phyloP scores from a whole-genome alignment of 2,888 invertebrate genomes.

The Isoperla grammatica region DNA sequence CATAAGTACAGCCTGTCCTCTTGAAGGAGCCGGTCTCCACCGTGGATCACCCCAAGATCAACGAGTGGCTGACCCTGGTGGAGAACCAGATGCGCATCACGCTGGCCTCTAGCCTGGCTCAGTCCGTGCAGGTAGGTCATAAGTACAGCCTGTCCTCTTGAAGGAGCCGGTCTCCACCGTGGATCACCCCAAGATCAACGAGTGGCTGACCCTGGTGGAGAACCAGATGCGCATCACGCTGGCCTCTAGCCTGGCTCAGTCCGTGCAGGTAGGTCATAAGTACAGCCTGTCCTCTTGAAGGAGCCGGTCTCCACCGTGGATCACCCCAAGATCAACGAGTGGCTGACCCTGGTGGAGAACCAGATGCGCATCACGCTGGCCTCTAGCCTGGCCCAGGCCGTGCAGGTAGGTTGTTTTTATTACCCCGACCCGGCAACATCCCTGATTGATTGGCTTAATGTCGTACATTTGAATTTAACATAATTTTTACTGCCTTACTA shows the following conservation, averaged over 20 bases:
- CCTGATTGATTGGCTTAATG: no score
- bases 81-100: slow-evolving; percentile 98
- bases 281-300: slow-evolving; percentile 42
- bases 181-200: slow-evolving; percentile 97
- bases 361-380: slow-evolving; percentile 97
- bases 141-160: no score
- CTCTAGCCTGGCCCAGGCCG: slow-evolving; percentile 83
- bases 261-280: slow-evolving; percentile 72
- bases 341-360: slow-evolving; percentile 92
- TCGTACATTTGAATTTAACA: no score
- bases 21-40: slow-evolving; percentile 65
- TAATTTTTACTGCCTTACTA: no score
- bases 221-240: slow-evolving; percentile 95
- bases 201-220: slow-evolving; percentile 95
- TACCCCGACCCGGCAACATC: no score
- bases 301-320: slow-evolving; percentile 75
- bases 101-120: slow-evolving; percentile 83
- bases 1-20: no score
- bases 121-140: slow-evolving; percentile 76
- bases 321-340: slow-evolving; percentile 98
- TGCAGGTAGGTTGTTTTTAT: no score
- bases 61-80: slow-evolving; percentile 95
- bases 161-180: slow-evolving; percentile 67
- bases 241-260: slow-evolving; percentile 84
- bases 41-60: slow-evolving; percentile 93